Percentiles rank a stretch among this genome's conserved stretches.
Conservation (phyloP, 2,113 vertebrate genomes). For the Pseudorectes ferrugineus region DNA sequence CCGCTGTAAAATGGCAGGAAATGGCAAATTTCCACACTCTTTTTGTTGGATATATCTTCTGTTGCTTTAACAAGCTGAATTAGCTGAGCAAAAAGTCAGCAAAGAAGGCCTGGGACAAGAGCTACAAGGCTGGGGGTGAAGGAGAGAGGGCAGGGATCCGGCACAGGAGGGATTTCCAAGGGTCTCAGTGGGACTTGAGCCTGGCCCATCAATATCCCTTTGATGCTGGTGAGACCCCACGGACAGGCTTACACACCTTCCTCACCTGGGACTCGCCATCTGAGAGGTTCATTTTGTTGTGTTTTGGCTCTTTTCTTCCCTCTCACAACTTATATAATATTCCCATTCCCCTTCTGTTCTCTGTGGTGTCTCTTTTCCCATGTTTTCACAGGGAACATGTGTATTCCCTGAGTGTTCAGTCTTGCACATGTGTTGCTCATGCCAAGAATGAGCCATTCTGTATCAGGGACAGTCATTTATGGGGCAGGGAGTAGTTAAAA, state of each 20-base stretch:
- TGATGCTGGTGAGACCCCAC: background rate
- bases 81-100: background rate
- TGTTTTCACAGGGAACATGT: background rate
- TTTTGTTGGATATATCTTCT: background rate
- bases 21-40: background rate
- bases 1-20: background rate
- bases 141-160: background rate
- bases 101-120: background rate
- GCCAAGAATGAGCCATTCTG: background rate
- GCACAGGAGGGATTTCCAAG: background rate
- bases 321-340: background rate
- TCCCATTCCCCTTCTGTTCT: background rate
- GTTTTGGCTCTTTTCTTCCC: background rate
- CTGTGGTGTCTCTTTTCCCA: fast-evolving
- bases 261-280: background rate
- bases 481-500: background rate
- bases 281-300: background rate
- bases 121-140: background rate
- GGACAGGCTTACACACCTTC: background rate
- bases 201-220: too few relatives aligned
- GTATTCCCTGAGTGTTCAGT: background rate
- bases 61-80: background rate
- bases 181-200: background rate
- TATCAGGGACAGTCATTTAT: background rate
- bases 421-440: background rate